Evolutionary conservation across 2,113 vertebrate species (phyloP).

Genomic region (Girardinichthys multiradiatus): DNA sequence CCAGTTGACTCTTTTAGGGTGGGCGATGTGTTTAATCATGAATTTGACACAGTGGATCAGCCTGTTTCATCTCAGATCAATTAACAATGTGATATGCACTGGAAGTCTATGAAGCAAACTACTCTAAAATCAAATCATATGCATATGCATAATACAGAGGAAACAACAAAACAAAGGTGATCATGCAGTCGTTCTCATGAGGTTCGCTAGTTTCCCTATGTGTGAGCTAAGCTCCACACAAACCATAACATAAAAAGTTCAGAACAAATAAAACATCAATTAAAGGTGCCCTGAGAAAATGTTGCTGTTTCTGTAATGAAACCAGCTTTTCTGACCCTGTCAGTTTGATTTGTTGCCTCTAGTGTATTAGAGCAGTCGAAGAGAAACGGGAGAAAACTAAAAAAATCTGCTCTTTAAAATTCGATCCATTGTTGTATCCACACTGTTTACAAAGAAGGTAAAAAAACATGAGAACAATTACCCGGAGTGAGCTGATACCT

Average conservation of each 20-base stretch:
- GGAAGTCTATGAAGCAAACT: conserved; percentile 15
- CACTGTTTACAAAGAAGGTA: conserved; percentile 37
- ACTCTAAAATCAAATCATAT: conserved; percentile 31
- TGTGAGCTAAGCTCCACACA: conserved; percentile 1
- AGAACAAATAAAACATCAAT: conserved; percentile 55
- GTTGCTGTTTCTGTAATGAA: conserved; percentile 40
- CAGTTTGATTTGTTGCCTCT: conserved; percentile 40
- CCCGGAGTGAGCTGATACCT: not conserved
- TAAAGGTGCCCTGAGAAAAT: conserved; percentile 25
- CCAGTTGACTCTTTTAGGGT: conserved; percentile 36
- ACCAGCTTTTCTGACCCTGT: conserved; percentile 33
- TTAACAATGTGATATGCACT: conserved; percentile 55
- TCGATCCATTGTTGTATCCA: conserved; percentile 14
- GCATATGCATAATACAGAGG: conserved; percentile 38
- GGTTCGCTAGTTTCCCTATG: not conserved
- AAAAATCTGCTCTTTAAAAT: conserved; percentile 38
- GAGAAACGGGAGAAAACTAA: conserved; percentile 40
- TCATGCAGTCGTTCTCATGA: conserved; percentile 19
- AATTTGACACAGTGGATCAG: conserved; percentile 45
- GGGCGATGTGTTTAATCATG: conserved; percentile 51
- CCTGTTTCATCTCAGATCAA: conserved; percentile 61
- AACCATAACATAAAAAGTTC: conserved; percentile 23
- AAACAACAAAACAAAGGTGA: conserved; percentile 22
- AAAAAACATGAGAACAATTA: not conserved
- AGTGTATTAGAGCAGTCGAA: conserved; percentile 11